These are phyloP conservation scores for Ciconia stormi DNA, from an alignment of 2,113 vertebrate species.

Conservation along the genomic window DNA sequence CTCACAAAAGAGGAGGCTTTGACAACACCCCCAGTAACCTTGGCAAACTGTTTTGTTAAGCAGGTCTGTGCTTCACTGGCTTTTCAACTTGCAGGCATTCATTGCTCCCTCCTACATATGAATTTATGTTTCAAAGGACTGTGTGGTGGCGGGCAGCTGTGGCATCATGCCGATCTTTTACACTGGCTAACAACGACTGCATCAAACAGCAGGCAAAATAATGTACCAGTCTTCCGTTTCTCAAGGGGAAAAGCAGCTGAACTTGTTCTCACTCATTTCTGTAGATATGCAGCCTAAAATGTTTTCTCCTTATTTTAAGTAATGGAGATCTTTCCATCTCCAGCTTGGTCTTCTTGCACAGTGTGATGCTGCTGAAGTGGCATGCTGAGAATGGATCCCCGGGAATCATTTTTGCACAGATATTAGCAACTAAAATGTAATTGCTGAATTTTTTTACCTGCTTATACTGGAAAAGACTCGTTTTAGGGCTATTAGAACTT, in stretches of 20 bases:
- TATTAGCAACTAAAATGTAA: background rate
- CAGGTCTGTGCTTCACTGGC: conserved; percentile 46
- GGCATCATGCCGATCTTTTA: conserved; percentile 40
- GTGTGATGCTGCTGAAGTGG: background rate
- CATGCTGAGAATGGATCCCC: background rate
- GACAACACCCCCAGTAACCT: conserved; percentile 56
- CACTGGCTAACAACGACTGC: background rate
- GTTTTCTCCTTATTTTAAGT: background rate
- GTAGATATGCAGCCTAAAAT: background rate
- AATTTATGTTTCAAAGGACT: conserved; percentile 10
- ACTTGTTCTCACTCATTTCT: background rate
- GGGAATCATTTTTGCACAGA: background rate
- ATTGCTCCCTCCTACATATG: conserved; percentile 47
- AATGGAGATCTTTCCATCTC: background rate
- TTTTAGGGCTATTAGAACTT: background rate
- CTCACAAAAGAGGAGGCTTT: conserved; percentile 54
- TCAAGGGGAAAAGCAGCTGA: background rate
- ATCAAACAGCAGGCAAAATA: background rate
- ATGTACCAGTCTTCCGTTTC: background rate
- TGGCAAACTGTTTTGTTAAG: conserved; percentile 67
- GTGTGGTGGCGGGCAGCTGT: conserved; percentile 40
- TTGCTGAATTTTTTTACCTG: background rate
- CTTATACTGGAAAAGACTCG: background rate
- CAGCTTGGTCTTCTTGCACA: background rate
- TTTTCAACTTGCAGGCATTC: conserved; percentile 58